phyloP scores from a whole-genome alignment of 2,113 vertebrate genomes.

The Odontesthes bonariensis region DNA sequence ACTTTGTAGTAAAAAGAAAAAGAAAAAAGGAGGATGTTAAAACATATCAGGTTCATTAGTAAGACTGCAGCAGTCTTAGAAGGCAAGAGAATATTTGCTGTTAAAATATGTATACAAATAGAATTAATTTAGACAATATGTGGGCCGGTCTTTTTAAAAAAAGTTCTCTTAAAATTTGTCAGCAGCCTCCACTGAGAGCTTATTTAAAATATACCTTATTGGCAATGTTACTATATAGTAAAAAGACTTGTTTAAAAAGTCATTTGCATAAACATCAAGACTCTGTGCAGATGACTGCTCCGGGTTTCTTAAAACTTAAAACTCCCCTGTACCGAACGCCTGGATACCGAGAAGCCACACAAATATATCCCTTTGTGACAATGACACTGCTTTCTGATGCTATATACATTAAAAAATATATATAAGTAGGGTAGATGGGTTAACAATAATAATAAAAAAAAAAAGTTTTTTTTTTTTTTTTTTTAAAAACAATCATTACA shows the following conservation, averaged over 20 bases:
- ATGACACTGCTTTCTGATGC: constrained; percentile 50
- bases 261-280: constrained; percentile 72
- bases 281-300: constrained; percentile 60
- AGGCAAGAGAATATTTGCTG: constrained; percentile 75
- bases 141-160: constrained; percentile 52
- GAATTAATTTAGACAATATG: constrained; percentile 70
- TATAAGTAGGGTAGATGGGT: constrained; percentile 54
- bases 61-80: constrained; percentile 68
- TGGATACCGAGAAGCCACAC: constrained; percentile 50
- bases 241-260: constrained; percentile 72
- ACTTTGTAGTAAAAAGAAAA: constrained; percentile 60
- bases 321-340: constrained; percentile 59
- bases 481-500: constrained; percentile 38
- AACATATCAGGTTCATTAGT: constrained; percentile 45
- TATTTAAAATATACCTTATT: constrained; percentile 77
- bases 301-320: constrained; percentile 40
- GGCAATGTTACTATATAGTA: constrained; percentile 67
- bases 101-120: constrained; percentile 73
- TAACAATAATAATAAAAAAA: constrained; percentile 39
- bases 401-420: constrained; percentile 59
- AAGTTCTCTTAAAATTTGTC: constrained; percentile 39
- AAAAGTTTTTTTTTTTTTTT: no score
- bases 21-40: constrained; percentile 50
- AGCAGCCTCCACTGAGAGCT: constrained; percentile 71
- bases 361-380: constrained; percentile 31